phyloP scores from a whole-genome alignment of 1,140 invertebrate species.

The Microplitis demolitor region DNA sequence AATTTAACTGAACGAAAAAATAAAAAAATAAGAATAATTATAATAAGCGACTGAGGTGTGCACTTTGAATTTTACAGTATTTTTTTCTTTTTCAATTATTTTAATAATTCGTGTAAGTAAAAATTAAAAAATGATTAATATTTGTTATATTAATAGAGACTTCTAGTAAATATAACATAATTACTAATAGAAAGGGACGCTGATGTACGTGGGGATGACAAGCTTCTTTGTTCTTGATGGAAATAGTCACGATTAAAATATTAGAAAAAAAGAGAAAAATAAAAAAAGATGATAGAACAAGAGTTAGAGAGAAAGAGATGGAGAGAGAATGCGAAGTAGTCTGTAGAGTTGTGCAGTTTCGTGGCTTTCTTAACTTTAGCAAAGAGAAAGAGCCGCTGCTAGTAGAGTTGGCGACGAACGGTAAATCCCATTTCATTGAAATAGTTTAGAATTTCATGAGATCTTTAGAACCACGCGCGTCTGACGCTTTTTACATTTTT shows the following conservation, averaged over 20 bases:
- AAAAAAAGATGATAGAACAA: not conserved
- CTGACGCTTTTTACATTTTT: conserved; percentile 25
- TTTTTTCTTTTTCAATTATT: no score
- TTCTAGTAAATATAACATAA: no score
- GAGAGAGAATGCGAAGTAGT: conserved; percentile 5
- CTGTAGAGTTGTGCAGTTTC: conserved; percentile 22
- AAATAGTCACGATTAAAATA: not conserved
- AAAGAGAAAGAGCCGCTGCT: conserved; percentile 5
- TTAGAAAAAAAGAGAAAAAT: not conserved
- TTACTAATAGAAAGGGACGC: no score
- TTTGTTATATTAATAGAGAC: no score
- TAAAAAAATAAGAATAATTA: no score
- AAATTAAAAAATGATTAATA: no score
- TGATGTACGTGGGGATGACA: no score
- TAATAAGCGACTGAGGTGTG: no score
- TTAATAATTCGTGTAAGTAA: no score
- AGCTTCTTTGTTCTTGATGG: not conserved
- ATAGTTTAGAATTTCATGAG: conserved; percentile 54
- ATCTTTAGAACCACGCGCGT: conserved; percentile 8
- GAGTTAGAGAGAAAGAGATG: conserved; percentile 6
- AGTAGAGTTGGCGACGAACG: conserved; percentile 33
- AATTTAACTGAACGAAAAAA: no score
- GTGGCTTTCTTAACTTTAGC: conserved; percentile 25
- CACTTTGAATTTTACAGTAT: no score
- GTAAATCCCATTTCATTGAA: conserved; percentile 50